Evolutionary conservation across 2,888 invertebrate species (phyloP).

Genomic region (Oeneis ivallda): DNA sequence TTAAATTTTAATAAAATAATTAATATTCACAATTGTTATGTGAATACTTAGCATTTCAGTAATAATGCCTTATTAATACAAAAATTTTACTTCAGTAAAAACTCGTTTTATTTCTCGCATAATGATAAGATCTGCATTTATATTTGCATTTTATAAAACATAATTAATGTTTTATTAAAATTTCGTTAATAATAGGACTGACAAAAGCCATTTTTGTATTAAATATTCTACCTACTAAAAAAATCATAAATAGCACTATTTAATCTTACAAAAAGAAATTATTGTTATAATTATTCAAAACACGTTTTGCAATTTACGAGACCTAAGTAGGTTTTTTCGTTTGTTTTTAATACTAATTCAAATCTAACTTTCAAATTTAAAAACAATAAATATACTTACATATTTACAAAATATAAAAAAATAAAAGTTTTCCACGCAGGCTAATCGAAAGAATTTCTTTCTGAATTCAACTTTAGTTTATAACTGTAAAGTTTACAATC

Average conservation of each 20-base stretch:
- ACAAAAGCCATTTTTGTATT: too few species aligned
- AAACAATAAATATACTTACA: slow-evolving; percentile 12
- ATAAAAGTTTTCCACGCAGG: not conserved
- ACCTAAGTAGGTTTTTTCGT: not conserved
- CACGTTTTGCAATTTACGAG: not conserved
- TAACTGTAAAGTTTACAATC: not conserved
- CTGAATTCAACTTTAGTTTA: slow-evolving; percentile 13
- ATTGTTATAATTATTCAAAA: not conserved
- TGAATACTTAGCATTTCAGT: too few species aligned
- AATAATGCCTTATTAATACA: too few species aligned
- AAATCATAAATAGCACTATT: too few species aligned
- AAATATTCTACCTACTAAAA: too few species aligned
- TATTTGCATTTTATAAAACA: not conserved
- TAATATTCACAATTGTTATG: too few species aligned
- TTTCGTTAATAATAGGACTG: too few species aligned
- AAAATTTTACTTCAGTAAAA: too few species aligned
- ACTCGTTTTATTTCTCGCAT: too few species aligned
- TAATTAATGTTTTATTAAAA: not conserved
- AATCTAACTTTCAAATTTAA: slow-evolving; percentile 13
- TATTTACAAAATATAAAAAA: slow-evolving; percentile 9
- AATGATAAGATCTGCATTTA: not conserved
- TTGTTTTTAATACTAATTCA: not conserved
- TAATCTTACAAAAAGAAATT: too few species aligned
- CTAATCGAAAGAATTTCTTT: not conserved
- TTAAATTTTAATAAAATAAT: too few species aligned